phyloP scores from a whole-genome alignment of 64 coral and sea anemone genomes.

The Pachyseris speciosa region DNA sequence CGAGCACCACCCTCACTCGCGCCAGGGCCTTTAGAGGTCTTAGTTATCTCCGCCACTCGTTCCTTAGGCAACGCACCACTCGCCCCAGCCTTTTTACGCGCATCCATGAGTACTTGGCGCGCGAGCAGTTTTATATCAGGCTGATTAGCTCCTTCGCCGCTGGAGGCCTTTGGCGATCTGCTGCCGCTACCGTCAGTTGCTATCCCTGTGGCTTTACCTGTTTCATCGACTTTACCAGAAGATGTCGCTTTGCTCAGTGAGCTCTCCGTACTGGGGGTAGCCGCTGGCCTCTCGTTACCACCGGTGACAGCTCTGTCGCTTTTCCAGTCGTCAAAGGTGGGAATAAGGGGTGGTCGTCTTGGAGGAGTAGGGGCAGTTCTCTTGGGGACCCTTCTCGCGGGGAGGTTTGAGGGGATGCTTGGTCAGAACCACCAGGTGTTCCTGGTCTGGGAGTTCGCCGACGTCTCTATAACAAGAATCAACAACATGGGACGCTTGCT shows the following conservation, averaged over 20 bases:
- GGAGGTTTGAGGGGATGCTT: slow-evolving; percentile 21
- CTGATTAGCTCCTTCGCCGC: slow-evolving; percentile 1
- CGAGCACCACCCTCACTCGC: background rate
- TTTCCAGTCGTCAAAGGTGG: slow-evolving; percentile 58
- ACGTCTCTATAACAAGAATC: background rate
- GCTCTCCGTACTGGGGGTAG: background rate
- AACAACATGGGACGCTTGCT: background rate
- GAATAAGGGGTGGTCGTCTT: slow-evolving; percentile 51
- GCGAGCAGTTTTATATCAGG: slow-evolving; percentile 84
- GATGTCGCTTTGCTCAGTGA: background rate
- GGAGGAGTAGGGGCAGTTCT: slow-evolving; percentile 31
- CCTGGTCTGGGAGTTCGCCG: background rate
- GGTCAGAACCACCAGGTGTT: background rate
- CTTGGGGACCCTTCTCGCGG: background rate
- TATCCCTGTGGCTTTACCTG: background rate
- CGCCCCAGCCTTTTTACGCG: slow-evolving; percentile 89
- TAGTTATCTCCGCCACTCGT: slow-evolving; percentile 71
- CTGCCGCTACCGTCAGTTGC: background rate
- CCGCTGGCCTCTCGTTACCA: slow-evolving; percentile 5
- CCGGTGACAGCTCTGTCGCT: background rate
- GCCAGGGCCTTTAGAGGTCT: background rate
- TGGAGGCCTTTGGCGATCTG: slow-evolving; percentile 4
- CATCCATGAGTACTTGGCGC: slow-evolving; percentile 87
- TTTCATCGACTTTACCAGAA: background rate
- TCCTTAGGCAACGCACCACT: slow-evolving; percentile 84